These are phyloP conservation scores for Oligia fasciuncula DNA, from an alignment of 2,888 invertebrate genomes.

Conservation along the genomic window DNA sequence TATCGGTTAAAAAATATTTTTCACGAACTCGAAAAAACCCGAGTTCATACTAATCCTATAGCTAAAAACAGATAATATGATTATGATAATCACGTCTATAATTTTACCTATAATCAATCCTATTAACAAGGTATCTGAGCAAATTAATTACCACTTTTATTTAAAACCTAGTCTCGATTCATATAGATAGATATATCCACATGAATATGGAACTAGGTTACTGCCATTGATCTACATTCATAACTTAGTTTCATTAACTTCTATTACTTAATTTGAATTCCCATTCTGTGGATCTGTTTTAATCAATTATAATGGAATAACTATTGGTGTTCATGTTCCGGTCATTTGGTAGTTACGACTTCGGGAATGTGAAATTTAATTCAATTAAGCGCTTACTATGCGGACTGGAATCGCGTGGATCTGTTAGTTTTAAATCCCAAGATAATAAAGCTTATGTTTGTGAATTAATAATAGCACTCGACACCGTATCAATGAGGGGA, in stretches of 20 bases:
- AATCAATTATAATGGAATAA: constrained; percentile 59
- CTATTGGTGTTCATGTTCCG: constrained; percentile 43
- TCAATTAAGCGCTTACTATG: constrained; percentile 50
- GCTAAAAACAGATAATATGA: background rate
- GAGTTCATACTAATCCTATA: background rate
- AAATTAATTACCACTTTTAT: background rate
- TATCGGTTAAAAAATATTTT: background rate
- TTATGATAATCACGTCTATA: background rate
- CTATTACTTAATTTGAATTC: constrained; percentile 61
- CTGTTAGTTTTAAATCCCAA: constrained; percentile 47
- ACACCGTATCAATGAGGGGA: background rate
- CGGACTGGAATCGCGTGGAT: constrained; percentile 33
- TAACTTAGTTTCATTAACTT: constrained; percentile 54
- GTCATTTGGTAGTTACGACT: constrained; percentile 52
- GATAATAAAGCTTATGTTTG: constrained; percentile 31
- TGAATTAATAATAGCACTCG: constrained; percentile 27
- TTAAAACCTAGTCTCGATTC: constrained; percentile 28
- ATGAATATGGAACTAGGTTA: constrained; percentile 61
- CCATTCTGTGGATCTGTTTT: constrained; percentile 50
- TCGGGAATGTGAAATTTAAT: constrained; percentile 56
- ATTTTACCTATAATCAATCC: background rate
- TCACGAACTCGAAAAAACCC: too few species aligned
- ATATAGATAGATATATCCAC: constrained; percentile 40
- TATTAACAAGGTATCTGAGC: background rate
- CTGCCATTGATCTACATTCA: constrained; percentile 53